A percentile compares a stretch with the other conserved stretches of the same genome.
phyloP scores from a whole-genome alignment of 2,113 vertebrate genomes.

The Stictonetta naevosa region DNA sequence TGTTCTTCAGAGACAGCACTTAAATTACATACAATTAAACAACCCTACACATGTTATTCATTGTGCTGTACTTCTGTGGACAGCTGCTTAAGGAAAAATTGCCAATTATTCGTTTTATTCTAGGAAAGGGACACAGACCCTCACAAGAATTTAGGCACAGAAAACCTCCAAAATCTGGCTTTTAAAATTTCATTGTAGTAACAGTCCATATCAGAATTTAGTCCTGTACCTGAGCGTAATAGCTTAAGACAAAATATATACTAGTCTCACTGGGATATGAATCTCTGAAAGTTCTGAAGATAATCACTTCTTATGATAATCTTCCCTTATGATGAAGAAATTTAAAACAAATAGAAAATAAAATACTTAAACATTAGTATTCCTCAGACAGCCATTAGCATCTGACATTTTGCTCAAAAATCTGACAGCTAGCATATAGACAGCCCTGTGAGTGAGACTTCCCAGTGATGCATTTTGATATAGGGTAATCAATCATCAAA shows the following conservation, averaged over 20 bases:
- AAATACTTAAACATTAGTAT: neutral
- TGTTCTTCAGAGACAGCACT: neutral
- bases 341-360: constrained; percentile 20
- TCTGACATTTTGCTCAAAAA: neutral
- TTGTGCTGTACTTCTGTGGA: neutral
- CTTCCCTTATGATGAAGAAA: neutral
- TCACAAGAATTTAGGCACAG: neutral
- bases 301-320: neutral
- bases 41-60: neutral
- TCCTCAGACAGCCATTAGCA: neutral
- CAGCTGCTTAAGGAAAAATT: neutral
- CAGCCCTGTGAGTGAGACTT: neutral
- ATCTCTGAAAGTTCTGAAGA: neutral
- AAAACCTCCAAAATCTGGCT: neutral
- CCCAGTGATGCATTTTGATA: neutral
- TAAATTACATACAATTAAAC: neutral
- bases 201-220: neutral
- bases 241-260: neutral
- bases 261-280: neutral
- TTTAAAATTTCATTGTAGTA: neutral
- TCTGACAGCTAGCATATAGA: neutral
- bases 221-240: neutral
- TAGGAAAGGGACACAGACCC: neutral
- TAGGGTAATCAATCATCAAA: neutral
- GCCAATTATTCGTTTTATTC: neutral